Evolutionary conservation across 2,888 invertebrate species (phyloP), one percentile per base, ranked within the genome.

Genomic region (Chesias legatella): DNA sequence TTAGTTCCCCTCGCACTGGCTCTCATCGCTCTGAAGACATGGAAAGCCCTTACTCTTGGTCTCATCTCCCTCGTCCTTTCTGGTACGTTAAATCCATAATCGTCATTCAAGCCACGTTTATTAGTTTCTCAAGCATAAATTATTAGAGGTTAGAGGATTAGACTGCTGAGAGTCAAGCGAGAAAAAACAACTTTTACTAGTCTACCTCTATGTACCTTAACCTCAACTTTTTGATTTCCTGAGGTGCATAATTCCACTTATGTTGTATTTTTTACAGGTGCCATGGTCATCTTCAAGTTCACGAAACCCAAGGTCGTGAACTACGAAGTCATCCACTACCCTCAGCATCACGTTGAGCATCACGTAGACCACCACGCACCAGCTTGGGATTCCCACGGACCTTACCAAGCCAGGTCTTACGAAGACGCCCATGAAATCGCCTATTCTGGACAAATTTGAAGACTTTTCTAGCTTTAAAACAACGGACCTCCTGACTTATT

Each of bases 11-110:
- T 95, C 47, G 94, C 94, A 7, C 88, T 96, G 41, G 94, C 94
- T 22, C 82, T 95, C 43, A 95, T 96, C 63, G 96, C 96, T 0
- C 86, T 95, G 40, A 95, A 95, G 79, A 95, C 96, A 8, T 96
- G 96, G 96, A 96, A 96, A 76, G 96, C 96, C 26, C 86, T 95
- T 58, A 95, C 96, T 6, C 89, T 96, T 53, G 95, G 95, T 46
- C 91, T 96, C 3, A 90, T 96, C 45, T 95, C 95, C 1, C 82
- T 96, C 67, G 95, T 95, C 11, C 88, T 95, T 29, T 95, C 95
- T 53, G 95, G 94, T 89, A 75, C 53, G 66, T 33, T 20, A 8
- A 10, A 13, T 31, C 7, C 10, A n/a, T 7, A n/a, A 7, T 17
- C 7, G 25, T n/a, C 8, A 21, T 20, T 5, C 4, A n/a, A 23